Conservation (phyloP, 2,888 invertebrate genomes). For the Tanypteryx hageni region DNA sequence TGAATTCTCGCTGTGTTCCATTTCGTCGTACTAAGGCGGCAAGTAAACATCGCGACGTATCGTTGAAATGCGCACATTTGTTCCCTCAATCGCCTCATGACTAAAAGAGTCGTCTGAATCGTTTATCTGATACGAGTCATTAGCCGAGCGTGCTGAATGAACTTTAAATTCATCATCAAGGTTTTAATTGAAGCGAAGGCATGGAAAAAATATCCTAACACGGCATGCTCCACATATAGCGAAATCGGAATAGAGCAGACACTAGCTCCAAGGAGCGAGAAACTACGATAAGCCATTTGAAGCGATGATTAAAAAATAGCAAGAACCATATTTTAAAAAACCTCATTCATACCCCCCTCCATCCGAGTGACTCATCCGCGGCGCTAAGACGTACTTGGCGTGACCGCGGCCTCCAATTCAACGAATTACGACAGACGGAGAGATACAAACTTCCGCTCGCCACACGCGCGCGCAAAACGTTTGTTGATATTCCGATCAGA, state of each 20-base stretch:
- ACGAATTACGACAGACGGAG: neutral
- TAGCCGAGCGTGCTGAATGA: too few species aligned
- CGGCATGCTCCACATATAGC: neutral
- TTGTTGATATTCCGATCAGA: conserved; percentile 15
- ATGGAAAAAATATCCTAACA: too few species aligned
- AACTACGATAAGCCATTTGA: neutral
- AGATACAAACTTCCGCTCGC: neutral
- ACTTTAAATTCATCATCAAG: too few species aligned
- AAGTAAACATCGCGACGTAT: too few species aligned
- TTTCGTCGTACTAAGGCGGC: too few species aligned
- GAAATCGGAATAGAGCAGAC: neutral
- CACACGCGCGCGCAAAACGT: neutral
- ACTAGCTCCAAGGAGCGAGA: neutral
- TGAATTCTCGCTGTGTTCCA: too few species aligned
- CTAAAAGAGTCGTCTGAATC: too few species aligned
- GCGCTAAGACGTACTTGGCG: neutral
- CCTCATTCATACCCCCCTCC: neutral
- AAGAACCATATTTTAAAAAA: neutral
- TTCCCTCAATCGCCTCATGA: too few species aligned
- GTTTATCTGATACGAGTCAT: too few species aligned
- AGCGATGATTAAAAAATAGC: neutral
- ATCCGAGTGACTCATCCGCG: neutral
- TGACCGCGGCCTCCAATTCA: too few species aligned
- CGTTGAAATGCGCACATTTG: too few species aligned
- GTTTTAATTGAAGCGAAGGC: too few species aligned